Conservation (phyloP, 2,888 invertebrate genomes). For the Phorcus lineatus region DNA sequence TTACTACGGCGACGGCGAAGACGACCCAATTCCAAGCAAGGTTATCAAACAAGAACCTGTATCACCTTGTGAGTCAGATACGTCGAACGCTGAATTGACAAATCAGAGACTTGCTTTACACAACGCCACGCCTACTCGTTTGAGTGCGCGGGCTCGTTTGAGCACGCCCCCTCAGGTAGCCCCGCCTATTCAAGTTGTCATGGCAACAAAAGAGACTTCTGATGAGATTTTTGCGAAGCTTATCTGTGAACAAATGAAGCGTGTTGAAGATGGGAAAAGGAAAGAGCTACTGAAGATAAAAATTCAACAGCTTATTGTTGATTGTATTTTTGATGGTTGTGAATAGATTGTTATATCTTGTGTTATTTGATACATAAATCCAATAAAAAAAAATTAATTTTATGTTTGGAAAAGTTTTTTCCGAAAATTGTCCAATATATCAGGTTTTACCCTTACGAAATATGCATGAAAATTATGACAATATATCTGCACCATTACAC, state of each 20-base stretch:
- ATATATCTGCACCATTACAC: too few relatives aligned
- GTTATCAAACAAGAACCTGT: not conserved
- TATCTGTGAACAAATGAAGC: not conserved
- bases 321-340: not conserved
- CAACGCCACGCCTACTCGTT: not conserved
- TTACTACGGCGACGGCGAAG: not conserved
- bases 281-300: not conserved
- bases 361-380: too few relatives aligned
- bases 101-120: not conserved
- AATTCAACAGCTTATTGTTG: not conserved
- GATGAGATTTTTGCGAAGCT: not conserved
- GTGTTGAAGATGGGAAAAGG: not conserved
- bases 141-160: not conserved
- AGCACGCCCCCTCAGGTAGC: not conserved
- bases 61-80: not conserved
- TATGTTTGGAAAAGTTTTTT: too few relatives aligned
- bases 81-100: not conserved
- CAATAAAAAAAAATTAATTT: too few relatives aligned
- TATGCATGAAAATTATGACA: too few relatives aligned
- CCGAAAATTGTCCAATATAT: too few relatives aligned
- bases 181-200: not conserved
- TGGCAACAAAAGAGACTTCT: not conserved
- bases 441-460: too few relatives aligned
- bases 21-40: not conserved
- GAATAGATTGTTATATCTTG: too few relatives aligned